Percentiles rank a stretch among this genome's conserved stretches.
Evolutionary conservation across 1,140 invertebrate genomes (phyloP).

Genomic region (Drosophila sp.): DNA sequence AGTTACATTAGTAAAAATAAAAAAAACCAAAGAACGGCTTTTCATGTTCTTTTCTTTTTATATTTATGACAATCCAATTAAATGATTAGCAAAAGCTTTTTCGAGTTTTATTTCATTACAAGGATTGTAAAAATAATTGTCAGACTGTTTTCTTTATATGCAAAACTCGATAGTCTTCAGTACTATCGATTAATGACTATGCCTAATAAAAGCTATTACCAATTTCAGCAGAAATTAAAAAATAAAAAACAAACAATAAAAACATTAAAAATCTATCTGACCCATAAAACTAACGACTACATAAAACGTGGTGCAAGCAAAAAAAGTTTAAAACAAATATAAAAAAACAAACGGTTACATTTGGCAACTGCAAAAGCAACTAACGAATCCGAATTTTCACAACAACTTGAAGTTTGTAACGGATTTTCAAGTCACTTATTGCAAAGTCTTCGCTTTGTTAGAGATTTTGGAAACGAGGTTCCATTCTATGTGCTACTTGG

Average conservation of each 20-base stretch:
- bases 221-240: constrained; percentile 11
- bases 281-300: constrained; percentile 40
- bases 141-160: neutral
- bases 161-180: constrained; percentile 14
- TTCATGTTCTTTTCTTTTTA: neutral
- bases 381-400: constrained; percentile 71
- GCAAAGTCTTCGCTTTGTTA: constrained; percentile 47
- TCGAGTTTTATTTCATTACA: neutral
- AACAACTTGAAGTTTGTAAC: constrained; percentile 67
- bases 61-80: constrained; percentile 1
- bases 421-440: constrained; percentile 61
- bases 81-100: constrained; percentile 13
- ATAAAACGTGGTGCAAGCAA: constrained; percentile 23
- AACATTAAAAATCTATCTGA: constrained; percentile 30
- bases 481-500: constrained; percentile 13
- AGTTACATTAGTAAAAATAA: constrained; percentile 3
- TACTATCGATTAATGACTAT: constrained; percentile 9
- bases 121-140: constrained; percentile 1
- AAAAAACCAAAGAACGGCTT: neutral
- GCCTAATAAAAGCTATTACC: constrained; percentile 27
- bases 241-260: constrained; percentile 2
- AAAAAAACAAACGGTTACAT: constrained; percentile 39
- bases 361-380: constrained; percentile 62
- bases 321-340: constrained; percentile 27
- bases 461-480: constrained; percentile 15